Evolutionary conservation across 2,797 vertebrate species (phyloP).

Genomic region (Myioborus miniatus): DNA sequence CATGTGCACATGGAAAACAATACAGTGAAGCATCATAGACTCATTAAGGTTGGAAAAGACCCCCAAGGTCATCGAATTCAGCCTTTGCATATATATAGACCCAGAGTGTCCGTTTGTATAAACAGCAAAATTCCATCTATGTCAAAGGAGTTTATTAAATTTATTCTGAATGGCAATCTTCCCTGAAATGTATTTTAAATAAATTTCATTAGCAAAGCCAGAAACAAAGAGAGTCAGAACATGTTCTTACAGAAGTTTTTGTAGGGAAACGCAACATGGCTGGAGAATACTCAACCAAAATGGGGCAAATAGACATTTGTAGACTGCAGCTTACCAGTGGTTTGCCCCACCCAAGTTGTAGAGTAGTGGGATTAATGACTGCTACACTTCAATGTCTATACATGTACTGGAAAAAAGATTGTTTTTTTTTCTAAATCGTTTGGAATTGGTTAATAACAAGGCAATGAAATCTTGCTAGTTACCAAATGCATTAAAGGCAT

Average conservation of each 20-base stretch:
- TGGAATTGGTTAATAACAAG: background rate
- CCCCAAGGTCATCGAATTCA: background rate
- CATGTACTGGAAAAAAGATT: background rate
- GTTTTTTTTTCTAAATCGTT: background rate
- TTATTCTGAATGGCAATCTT: background rate
- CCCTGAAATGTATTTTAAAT: background rate
- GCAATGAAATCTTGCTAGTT: background rate
- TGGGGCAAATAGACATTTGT: background rate
- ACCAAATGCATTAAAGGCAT: background rate
- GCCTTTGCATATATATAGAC: background rate
- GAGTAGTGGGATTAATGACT: background rate
- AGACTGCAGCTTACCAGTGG: background rate
- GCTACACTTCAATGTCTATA: background rate
- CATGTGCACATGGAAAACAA: background rate
- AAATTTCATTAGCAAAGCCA: background rate
- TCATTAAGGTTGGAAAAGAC: background rate
- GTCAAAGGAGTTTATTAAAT: background rate
- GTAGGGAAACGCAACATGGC: rapidly evolving
- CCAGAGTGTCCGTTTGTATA: background rate
- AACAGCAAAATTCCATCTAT: background rate
- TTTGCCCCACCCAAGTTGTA: background rate
- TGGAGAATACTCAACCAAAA: background rate
- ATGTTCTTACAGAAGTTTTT: background rate
- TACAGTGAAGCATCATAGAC: background rate
- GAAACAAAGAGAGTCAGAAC: background rate